phyloP scores from a whole-genome alignment of 2,797 vertebrate species.

The Pangasius djambal region DNA sequence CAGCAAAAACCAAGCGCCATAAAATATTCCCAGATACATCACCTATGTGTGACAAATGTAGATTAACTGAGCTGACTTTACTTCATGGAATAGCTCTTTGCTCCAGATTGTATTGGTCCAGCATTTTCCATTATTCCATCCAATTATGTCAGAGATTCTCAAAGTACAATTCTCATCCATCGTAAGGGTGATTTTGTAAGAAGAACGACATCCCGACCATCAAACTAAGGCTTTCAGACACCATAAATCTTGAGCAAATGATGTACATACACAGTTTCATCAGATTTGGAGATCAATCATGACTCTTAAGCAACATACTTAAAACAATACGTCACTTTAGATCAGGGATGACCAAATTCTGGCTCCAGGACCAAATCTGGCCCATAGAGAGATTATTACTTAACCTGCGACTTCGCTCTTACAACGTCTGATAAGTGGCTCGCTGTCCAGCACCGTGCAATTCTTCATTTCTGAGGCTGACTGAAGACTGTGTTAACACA shows the following conservation, averaged over 20 bases:
- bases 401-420: background rate
- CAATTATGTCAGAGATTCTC: background rate
- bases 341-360: background rate
- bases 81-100: background rate
- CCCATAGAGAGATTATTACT: background rate
- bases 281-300: background rate
- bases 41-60: too few species aligned
- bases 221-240: background rate
- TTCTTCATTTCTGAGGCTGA: background rate
- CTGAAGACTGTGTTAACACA: background rate
- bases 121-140: background rate
- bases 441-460: background rate
- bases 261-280: background rate
- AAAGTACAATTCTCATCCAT: background rate
- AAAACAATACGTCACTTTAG: background rate
- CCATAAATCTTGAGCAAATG: background rate
- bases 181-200: background rate
- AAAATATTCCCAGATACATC: too few species aligned
- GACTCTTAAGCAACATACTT: background rate
- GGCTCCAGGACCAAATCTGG: background rate
- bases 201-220: background rate
- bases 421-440: background rate
- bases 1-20: background rate
- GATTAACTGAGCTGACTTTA: too few species aligned
- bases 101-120: background rate